phyloP scores from a whole-genome alignment of 1,140 invertebrate species.

The Trachymyrmex septentrionalis region DNA sequence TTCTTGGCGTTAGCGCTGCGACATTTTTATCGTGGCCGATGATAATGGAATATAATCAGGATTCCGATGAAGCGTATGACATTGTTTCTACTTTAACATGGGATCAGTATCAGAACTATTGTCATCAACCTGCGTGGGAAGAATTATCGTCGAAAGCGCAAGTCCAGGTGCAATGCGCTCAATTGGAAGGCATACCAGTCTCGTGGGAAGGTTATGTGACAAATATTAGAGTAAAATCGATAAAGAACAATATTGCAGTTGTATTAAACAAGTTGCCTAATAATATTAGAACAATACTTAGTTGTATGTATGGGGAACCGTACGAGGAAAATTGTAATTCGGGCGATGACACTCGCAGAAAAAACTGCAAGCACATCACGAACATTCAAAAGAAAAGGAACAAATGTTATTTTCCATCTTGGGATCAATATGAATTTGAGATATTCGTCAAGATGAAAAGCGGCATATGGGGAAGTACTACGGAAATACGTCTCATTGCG shows the following conservation, averaged over 20 bases:
- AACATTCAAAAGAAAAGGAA: constrained; percentile 87
- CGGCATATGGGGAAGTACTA: constrained; percentile 88
- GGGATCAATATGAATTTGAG: constrained; percentile 91
- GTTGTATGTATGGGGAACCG: constrained; percentile 90
- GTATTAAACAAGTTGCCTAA: constrained; percentile 88
- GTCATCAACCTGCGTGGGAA: constrained; percentile 90
- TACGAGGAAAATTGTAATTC: constrained; percentile 87
- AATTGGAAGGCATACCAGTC: constrained; percentile 89
- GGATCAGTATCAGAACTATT: constrained; percentile 91
- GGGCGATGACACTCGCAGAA: constrained; percentile 83
- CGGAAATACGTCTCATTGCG: constrained; percentile 88
- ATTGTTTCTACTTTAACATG: constrained; percentile 85
- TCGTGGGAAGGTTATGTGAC: constrained; percentile 92
- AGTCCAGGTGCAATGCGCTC: constrained; percentile 90
- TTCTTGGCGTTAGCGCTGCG: constrained; percentile 82
- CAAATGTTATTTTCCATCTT: constrained; percentile 90
- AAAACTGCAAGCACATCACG: constrained; percentile 87
- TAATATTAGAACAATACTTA: constrained; percentile 87
- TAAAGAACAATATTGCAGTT: constrained; percentile 88
- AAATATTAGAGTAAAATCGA: constrained; percentile 88
- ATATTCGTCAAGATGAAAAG: constrained; percentile 90
- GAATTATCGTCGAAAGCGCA: constrained; percentile 89
- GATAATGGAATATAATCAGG: constrained; percentile 83
- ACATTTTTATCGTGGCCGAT: constrained; percentile 86
- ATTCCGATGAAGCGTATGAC: constrained; percentile 74